These are phyloP conservation scores for Periophthalmus modestus DNA, from an alignment of 2,113 vertebrate genomes.

Conservation along the genomic window DNA sequence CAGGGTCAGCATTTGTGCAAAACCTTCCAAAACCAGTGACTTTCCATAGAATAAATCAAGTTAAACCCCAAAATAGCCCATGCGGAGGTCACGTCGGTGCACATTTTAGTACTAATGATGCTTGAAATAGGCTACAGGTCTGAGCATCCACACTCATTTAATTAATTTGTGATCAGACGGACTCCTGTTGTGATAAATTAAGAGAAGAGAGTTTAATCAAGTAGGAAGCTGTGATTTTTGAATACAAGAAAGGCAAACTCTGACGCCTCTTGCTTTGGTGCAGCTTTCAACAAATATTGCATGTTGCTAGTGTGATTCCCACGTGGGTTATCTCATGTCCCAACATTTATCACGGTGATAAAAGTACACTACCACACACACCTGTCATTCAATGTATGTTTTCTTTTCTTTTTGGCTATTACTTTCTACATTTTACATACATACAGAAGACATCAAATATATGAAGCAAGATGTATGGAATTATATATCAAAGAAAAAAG, in stretches of 20 bases:
- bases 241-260: not conserved
- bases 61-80: not conserved
- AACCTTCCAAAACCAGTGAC: not conserved
- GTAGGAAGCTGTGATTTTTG: not conserved
- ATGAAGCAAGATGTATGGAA: too few relatives aligned
- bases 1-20: not conserved
- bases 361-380: not conserved
- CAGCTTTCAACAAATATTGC: not conserved
- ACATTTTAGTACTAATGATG: slow-evolving; percentile 32
- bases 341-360: not conserved
- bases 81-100: not conserved
- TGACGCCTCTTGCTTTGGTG: not conserved
- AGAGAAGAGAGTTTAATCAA: not conserved
- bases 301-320: not conserved
- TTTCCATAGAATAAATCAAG: not conserved
- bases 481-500: too few relatives aligned
- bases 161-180: slow-evolving; percentile 36
- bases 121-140: slow-evolving; percentile 47
- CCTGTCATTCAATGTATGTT: too few relatives aligned
- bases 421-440: too few relatives aligned
- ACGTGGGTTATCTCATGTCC: not conserved
- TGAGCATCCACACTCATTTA: slow-evolving; percentile 30
- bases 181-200: slow-evolving; percentile 19
- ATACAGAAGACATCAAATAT: too few relatives aligned
- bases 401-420: too few relatives aligned